Evolutionary conservation across 53 echinoderm and acorn worm species (phyloP).

Genomic region (Zoroaster sp.): DNA sequence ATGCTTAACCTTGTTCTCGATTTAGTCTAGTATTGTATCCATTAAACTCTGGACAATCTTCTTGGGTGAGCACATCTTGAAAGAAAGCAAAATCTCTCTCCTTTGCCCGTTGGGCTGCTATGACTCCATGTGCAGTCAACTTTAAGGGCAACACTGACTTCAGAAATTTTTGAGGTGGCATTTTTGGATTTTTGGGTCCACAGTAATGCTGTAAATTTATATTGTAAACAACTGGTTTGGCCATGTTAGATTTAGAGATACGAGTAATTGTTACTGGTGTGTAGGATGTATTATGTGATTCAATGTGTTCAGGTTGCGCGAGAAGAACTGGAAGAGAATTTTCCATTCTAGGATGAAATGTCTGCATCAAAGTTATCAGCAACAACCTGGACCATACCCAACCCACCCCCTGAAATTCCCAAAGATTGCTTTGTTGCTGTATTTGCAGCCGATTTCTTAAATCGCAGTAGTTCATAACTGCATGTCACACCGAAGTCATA

Average conservation of each 20-base stretch:
- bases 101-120: conserved; percentile 33
- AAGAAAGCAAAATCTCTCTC: conserved; percentile 23
- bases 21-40: conserved; percentile 54
- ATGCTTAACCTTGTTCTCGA: no score
- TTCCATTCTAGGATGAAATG: conserved; percentile 54
- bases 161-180: background rate
- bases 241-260: no score
- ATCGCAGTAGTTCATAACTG: conserved; percentile 56
- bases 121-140: conserved; percentile 42
- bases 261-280: no score
- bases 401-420: conserved; percentile 26
- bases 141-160: conserved; percentile 37
- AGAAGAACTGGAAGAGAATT: no score
- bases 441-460: conserved; percentile 60
- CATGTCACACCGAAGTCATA: no score
- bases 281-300: no score
- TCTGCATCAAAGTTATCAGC: conserved; percentile 77
- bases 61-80: conserved; percentile 8
- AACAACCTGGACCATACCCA: conserved; percentile 60
- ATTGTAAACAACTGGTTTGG: conserved; percentile 44
- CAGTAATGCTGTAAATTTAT: conserved; percentile 22
- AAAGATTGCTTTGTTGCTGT: conserved; percentile 28
- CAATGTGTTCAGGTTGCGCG: no score
- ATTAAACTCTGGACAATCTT: conserved; percentile 62
- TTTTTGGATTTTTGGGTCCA: background rate